phyloP scores from a whole-genome alignment of 2,113 vertebrate genomes.

The Ammodytes dubius region DNA sequence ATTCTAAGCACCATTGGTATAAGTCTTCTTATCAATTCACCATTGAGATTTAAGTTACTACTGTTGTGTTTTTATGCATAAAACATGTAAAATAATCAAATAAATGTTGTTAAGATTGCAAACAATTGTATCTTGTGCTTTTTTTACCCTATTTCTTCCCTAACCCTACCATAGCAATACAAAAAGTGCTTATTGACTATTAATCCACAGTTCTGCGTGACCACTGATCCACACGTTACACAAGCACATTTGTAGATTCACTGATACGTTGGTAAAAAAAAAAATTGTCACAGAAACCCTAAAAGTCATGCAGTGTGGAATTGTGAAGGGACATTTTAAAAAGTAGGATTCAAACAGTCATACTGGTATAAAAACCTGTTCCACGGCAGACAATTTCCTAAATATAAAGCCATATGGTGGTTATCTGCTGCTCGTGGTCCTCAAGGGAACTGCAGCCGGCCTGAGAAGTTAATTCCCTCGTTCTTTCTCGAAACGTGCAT shows the following conservation, averaged over 20 bases:
- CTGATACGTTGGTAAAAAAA: background rate
- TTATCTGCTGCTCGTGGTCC: slow-evolving; percentile 22
- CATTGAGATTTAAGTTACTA: slow-evolving; percentile 52
- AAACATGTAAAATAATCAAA: slow-evolving; percentile 73
- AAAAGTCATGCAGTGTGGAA: background rate
- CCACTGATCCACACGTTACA: background rate
- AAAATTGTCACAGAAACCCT: background rate
- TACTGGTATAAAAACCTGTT: slow-evolving; percentile 31
- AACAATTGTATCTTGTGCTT: slow-evolving; percentile 36
- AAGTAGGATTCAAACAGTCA: background rate
- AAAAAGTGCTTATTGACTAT: background rate
- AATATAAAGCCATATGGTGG: slow-evolving; percentile 45
- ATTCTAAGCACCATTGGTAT: slow-evolving; percentile 56
- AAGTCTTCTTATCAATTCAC: slow-evolving; percentile 63
- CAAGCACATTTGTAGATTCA: background rate
- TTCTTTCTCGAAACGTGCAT: slow-evolving; percentile 60
- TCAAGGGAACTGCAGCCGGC: slow-evolving; percentile 39
- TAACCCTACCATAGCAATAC: background rate
- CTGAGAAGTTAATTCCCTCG: slow-evolving; percentile 67
- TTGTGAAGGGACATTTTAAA: background rate
- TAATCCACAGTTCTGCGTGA: slow-evolving; percentile 2
- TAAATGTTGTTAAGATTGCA: slow-evolving; percentile 72
- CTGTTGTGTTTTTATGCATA: slow-evolving; percentile 73
- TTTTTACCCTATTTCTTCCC: slow-evolving; percentile 1
- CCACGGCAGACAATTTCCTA: slow-evolving; percentile 6